phyloP scores from a whole-genome alignment of 2,797 vertebrate genomes.

The Vespertilio murinus region DNA sequence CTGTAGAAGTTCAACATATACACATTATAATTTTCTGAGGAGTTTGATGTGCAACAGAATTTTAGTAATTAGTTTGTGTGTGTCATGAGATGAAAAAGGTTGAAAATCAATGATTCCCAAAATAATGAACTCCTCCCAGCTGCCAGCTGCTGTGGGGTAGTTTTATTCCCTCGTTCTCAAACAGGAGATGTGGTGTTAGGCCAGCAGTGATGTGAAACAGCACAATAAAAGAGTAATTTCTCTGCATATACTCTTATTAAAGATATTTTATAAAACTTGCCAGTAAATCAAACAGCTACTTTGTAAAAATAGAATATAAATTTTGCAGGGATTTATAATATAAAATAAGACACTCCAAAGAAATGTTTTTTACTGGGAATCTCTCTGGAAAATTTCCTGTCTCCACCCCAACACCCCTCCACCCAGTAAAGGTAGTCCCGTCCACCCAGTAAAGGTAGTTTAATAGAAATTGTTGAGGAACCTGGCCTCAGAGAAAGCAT shows the following conservation, averaged over 20 bases:
- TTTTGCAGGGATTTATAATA: background rate
- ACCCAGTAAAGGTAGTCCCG: too few relatives aligned
- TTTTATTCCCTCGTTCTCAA: too few relatives aligned
- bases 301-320: constrained; percentile 8
- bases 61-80: too few relatives aligned
- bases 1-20: background rate
- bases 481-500: background rate
- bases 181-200: too few relatives aligned
- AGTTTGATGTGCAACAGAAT: background rate
- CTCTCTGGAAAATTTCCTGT: background rate
- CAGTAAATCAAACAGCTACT: background rate
- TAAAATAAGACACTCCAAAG: background rate
- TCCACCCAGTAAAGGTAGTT: background rate
- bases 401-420: rapidly evolving
- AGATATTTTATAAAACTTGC: background rate
- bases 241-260: background rate
- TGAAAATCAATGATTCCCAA: too few relatives aligned
- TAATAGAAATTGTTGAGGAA: background rate
- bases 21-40: background rate
- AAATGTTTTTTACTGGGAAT: background rate
- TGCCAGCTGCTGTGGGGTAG: too few relatives aligned
- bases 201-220: background rate
- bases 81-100: too few relatives aligned
- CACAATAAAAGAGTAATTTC: background rate
- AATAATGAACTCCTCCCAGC: too few relatives aligned